Evolutionary conservation across 2,888 invertebrate genomes (phyloP).

Genomic region (Epiblema foenella): DNA sequence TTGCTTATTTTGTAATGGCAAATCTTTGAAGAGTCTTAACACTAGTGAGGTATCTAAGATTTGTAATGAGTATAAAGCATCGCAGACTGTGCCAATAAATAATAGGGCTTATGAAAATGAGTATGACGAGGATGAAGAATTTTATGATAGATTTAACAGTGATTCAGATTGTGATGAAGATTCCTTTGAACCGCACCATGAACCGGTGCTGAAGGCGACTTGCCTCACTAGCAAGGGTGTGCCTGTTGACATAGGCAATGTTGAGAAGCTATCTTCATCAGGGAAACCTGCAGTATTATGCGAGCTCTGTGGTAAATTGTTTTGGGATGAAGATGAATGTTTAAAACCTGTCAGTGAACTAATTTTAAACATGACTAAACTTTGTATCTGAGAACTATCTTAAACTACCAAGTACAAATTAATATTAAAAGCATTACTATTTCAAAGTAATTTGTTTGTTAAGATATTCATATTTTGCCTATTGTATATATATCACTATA

Average conservation of each 20-base stretch:
- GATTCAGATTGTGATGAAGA: conserved; percentile 75
- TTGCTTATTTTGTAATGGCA: conserved; percentile 87
- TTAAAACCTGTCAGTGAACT: conserved; percentile 61
- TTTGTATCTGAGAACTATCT: conserved; percentile 49
- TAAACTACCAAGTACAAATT: conserved; percentile 39
- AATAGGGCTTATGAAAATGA: conserved; percentile 51
- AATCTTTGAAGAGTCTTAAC: conserved; percentile 61
- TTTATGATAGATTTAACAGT: conserved; percentile 72
- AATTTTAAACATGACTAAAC: conserved; percentile 58
- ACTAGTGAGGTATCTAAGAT: conserved; percentile 63
- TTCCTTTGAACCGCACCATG: conserved; percentile 57
- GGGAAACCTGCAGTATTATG: conserved; percentile 87
- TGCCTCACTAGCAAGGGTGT: conserved; percentile 84
- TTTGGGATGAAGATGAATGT: conserved; percentile 86
- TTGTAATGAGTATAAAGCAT: conserved; percentile 59
- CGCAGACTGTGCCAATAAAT: conserved; percentile 46
- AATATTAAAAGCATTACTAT: conserved; percentile 25
- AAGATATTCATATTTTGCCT: conserved; percentile 10
- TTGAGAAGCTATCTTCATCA: conserved; percentile 73
- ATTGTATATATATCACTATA: conserved; percentile 12
- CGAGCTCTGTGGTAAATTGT: conserved; percentile 89
- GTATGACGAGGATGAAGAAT: conserved; percentile 61
- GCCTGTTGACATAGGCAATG: conserved; percentile 81
- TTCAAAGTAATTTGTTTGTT: conserved; percentile 15
- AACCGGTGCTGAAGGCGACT: conserved; percentile 47